phyloP scores from a whole-genome alignment of 1,140 invertebrate genomes.

The Maniola jurtina region DNA sequence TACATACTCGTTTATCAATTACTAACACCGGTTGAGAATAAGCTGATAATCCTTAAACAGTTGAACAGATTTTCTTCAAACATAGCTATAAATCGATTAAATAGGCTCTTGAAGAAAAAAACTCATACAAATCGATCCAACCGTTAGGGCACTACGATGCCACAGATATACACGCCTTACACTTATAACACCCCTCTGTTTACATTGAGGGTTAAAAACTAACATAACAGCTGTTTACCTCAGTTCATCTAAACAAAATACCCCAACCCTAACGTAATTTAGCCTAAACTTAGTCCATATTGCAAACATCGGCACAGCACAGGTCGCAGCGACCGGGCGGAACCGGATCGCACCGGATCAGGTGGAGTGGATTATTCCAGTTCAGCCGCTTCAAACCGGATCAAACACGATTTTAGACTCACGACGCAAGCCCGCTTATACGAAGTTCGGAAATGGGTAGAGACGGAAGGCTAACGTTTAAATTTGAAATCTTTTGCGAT shows the following conservation, averaged over 20 bases:
- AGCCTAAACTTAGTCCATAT: not conserved
- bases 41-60: too few species aligned
- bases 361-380: slow-evolving; percentile 74
- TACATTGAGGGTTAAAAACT: too few species aligned
- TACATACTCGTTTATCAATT: too few species aligned
- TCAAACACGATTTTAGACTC: slow-evolving; percentile 75
- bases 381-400: slow-evolving; percentile 64
- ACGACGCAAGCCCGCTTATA: slow-evolving; percentile 58
- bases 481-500: not conserved
- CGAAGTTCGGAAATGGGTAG: slow-evolving; percentile 54
- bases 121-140: too few species aligned
- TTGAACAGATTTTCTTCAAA: too few species aligned
- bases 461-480: slow-evolving; percentile 21
- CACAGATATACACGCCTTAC: too few species aligned
- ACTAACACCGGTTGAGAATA: too few species aligned
- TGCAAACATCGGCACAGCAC: not conserved
- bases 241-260: not conserved
- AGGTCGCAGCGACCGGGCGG: not conserved
- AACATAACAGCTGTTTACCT: too few species aligned
- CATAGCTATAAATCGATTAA: too few species aligned
- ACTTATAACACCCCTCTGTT: too few species aligned
- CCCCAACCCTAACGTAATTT: not conserved
- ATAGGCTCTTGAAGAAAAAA: too few species aligned
- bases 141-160: too few species aligned
- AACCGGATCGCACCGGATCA: slow-evolving; percentile 45